Base-by-base conservation (phyloP, 2,797 vertebrate genomes). In the Chrosomus eos region DNA sequence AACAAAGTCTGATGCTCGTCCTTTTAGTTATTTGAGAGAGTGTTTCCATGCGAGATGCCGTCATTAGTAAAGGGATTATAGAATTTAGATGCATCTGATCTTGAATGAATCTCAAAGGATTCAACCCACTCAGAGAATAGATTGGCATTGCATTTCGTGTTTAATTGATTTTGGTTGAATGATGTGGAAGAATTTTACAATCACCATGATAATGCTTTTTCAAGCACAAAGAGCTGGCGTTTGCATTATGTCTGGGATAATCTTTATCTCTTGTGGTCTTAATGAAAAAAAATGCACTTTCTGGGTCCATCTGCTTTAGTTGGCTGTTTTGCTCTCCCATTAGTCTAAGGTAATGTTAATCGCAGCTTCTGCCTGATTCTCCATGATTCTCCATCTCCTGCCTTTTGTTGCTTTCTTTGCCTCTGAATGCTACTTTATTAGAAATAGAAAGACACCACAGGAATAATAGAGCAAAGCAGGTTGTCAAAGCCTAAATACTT, bases 91-190 rank as follows among this genome's bases (percentile, higher is more conserved):
- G 14, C 43, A 66, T 58, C 66, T 76, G 48, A 66, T 67, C 73
- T 78, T n/a, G 19, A 43, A 55, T 55, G 7, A 60, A 68, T 83
- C 45, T 40, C 23, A 68, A 7, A 28, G 58, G 81, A 86, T 72
- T 81, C 10, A 58, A 5, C 45, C 40, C 33, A 48, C 80, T 43
- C n/a, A 70, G 40, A 70, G 40, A 68, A n/a, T 45, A 75, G 60
- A 67, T 33, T 70, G 36, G 23, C 60, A 58, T 53, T 11, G n/a
- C 16, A 36, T 83, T 76, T 80, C 16, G 13, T 60, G 10, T 60
- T 79, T 74, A 80, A 80, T 71, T 43, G 78, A 67, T 86, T 86
- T 86, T 36, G 3, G 3, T 80, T 60, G 16, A 33, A 48, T 62
- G 71, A 84, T 84, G 55, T 13, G 14, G 18, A 62, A 53, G 48